A percentile compares a stretch with the other conserved stretches of the same genome.
phyloP scores from a whole-genome alignment of 2,113 vertebrate genomes.

The Henicopernis longicauda region DNA sequence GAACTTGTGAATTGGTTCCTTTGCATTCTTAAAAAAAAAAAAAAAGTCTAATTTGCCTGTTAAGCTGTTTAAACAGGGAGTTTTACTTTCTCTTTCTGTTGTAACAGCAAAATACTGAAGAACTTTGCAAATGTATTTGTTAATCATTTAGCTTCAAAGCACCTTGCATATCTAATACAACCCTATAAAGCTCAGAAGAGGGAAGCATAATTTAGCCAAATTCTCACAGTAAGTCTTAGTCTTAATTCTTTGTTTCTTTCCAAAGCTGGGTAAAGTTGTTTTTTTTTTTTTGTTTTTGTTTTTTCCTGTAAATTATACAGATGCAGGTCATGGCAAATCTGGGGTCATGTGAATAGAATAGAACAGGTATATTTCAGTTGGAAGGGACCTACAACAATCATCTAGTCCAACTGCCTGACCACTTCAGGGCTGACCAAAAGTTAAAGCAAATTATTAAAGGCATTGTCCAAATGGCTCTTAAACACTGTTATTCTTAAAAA shows the following conservation, averaged over 20 bases:
- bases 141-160: not conserved
- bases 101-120: not conserved
- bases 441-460: not conserved
- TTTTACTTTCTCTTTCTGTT: not conserved
- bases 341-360: not conserved
- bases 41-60: not conserved
- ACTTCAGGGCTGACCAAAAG: not conserved
- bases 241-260: not conserved
- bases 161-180: not conserved
- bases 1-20: not conserved
- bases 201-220: not conserved
- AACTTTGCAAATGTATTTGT: not conserved
- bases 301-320: not conserved
- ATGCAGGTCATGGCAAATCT: not conserved
- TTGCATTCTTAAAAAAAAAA: not conserved
- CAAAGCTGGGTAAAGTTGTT: not conserved
- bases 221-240: not conserved
- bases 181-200: not conserved
- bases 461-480: not conserved
- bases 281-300: not conserved
- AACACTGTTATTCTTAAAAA: not conserved
- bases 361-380: not conserved
- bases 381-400: not conserved
- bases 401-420: not conserved
- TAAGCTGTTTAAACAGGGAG: not conserved